Percentiles rank a stretch among this genome's conserved stretches.
Evolutionary conservation across 2,888 invertebrate species (phyloP).

Genomic region (Pycnomerus fuliginosus): DNA sequence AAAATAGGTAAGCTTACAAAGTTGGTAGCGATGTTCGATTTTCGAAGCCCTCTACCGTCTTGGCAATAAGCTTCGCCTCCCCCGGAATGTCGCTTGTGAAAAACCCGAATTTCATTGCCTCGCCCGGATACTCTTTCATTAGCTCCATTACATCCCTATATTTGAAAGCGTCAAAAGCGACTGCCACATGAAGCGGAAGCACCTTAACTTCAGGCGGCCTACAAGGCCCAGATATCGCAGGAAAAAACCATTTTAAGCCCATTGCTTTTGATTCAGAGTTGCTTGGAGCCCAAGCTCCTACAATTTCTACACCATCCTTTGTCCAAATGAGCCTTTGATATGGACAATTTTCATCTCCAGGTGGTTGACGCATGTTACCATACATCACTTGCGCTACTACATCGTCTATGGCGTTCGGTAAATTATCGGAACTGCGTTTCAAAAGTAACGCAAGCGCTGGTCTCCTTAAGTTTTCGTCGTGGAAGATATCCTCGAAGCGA

Average conservation of each 20-base stretch:
- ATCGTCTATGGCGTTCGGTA: slow-evolving; percentile 42
- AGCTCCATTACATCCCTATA: slow-evolving; percentile 62
- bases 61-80: slow-evolving; percentile 63
- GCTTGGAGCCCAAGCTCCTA: slow-evolving; percentile 53
- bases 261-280: slow-evolving; percentile 48
- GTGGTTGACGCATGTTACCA: slow-evolving; percentile 41
- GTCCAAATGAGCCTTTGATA: slow-evolving; percentile 29
- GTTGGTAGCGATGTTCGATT: slow-evolving; percentile 56
- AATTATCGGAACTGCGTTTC: slow-evolving; percentile 36
- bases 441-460: slow-evolving; percentile 33
- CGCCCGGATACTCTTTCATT: slow-evolving; percentile 54
- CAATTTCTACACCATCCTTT: slow-evolving; percentile 24
- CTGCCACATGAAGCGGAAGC: slow-evolving; percentile 64
- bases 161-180: slow-evolving; percentile 70
- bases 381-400: slow-evolving; percentile 44
- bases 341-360: slow-evolving; percentile 42
- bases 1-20: slow-evolving; percentile 49
- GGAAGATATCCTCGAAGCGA: slow-evolving; percentile 19
- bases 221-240: slow-evolving; percentile 56
- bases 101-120: slow-evolving; percentile 67
- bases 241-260: slow-evolving; percentile 51
- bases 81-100: slow-evolving; percentile 64
- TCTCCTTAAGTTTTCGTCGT: slow-evolving; percentile 35
- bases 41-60: slow-evolving; percentile 63
- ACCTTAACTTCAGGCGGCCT: slow-evolving; percentile 61